Conservation (phyloP, 37 sponge, comb jelly and placozoan genomes). For the Halichondria panicea region DNA sequence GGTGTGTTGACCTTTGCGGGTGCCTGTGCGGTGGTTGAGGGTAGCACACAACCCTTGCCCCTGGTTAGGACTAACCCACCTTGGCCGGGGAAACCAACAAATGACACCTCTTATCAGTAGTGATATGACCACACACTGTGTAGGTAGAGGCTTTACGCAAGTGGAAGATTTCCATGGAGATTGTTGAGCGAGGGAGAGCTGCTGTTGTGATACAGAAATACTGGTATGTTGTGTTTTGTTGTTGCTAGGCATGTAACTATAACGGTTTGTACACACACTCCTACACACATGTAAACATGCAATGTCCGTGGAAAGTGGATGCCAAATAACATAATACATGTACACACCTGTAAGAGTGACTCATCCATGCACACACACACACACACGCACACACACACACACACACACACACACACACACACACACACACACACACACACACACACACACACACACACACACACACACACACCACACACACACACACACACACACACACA, state of each 20-base stretch:
- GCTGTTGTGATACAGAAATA: conserved; percentile 30
- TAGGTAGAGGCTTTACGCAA: conserved; percentile 37
- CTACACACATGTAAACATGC: too few relatives aligned
- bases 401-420: not conserved
- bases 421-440: not conserved
- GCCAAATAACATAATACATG: not conserved
- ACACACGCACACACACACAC: conserved; percentile 30
- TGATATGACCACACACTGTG: too few relatives aligned
- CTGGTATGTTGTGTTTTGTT: conserved; percentile 12
- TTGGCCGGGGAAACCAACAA: too few relatives aligned
- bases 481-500: not conserved
- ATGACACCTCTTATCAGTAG: too few relatives aligned
- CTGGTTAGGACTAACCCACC: too few relatives aligned
- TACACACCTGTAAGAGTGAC: not conserved
- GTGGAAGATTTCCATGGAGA: conserved; percentile 16
- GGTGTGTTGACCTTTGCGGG: too few relatives aligned
- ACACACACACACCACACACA: not conserved
- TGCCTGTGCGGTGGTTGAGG: too few relatives aligned
- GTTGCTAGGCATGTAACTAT: not conserved
- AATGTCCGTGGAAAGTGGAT: too few relatives aligned
- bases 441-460: not conserved
- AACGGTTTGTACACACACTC: not conserved
- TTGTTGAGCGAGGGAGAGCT: conserved; percentile 7
- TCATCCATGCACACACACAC: conserved; percentile 9
- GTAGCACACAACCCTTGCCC: too few relatives aligned